Evolutionary conservation across 2,888 invertebrate genomes (phyloP), one percentile per base, ranked within the genome.

Genomic region (Escarpia spicata): DNA sequence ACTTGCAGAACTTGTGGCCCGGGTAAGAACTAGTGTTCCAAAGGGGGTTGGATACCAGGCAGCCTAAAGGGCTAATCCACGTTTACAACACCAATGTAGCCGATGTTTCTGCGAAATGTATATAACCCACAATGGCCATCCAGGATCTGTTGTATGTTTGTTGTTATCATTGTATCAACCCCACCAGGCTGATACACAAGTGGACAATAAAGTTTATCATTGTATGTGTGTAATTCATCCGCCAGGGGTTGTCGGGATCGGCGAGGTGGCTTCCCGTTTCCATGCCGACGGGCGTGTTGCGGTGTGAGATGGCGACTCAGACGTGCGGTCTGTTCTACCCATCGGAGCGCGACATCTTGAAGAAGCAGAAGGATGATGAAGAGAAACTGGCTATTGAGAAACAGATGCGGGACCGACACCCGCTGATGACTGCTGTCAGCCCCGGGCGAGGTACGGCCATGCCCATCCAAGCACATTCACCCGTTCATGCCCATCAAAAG

Each of bases 241-340:
- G 6, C 75, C 75, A 75, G 75, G 75, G 52, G 4, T 91, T 45
- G 43, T 91, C 45, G 2, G 75, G 75, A 15, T 19, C 52, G 93
- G 94, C 95, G 43, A 95, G 95, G 92, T 95, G 95, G 95, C 92
- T 95, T 90, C 95, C 95, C 9, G 95, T 95, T 19, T 94, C 94
- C 92, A 93, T 94, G 60, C 93, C 93, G 52, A 92, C 92, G 45
- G 92, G 93, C n/a, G 94, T 93, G n/a, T 92, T 93, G n/a, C 94
- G 92, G 89, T 92, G 60, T 60, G 93, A 95, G 43, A 94, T 95
- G 37, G 93, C 95, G 45, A 96, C 96, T 0, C 96, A 96, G 94
- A 96, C 96, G 0, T 96, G 96, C 9, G 96, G 96, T 0, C 94
- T 96, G 52, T 96, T 96, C 94, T 96, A 96, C 94, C 96, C 96